These are phyloP conservation scores for Hydrozoanthus tunicans DNA, from an alignment of 64 coral and sea anemone genomes.

Conservation along the genomic window DNA sequence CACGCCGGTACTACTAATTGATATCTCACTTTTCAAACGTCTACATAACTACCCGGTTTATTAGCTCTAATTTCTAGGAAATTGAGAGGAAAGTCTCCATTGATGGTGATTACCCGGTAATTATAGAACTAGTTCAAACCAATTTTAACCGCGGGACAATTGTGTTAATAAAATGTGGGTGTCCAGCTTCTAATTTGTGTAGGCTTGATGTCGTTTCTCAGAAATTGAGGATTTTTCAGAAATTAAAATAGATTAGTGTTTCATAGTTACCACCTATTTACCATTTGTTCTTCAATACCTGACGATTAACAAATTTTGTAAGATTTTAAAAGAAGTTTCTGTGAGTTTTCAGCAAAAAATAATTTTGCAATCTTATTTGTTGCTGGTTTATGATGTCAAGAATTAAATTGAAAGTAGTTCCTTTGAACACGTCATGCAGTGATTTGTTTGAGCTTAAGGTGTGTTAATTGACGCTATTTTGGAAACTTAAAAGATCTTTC, in stretches of 20 bases:
- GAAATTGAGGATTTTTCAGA: not conserved
- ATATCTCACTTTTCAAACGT: slow-evolving; percentile 31
- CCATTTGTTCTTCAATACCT: not conserved
- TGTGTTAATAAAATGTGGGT: not conserved
- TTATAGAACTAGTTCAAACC: not conserved
- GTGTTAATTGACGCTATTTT: no score
- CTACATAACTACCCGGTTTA: slow-evolving; percentile 23
- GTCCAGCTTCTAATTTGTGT: not conserved
- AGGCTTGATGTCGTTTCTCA: not conserved
- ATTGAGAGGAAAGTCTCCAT: slow-evolving; percentile 23
- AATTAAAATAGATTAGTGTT: slow-evolving; percentile 8
- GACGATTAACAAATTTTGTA: no score
- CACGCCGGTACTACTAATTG: slow-evolving; percentile 18
- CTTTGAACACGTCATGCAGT: no score
- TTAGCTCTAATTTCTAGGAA: slow-evolving; percentile 44
- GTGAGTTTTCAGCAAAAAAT: no score
- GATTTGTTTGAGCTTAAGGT: no score
- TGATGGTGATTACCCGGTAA: slow-evolving; percentile 7
- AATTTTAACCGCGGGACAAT: not conserved
- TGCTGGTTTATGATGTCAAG: no score
- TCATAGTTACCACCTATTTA: not conserved
- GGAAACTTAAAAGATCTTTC: no score
- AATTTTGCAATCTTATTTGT: no score
- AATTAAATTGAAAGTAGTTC: no score
- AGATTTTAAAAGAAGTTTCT: no score